Percentiles rank a stretch among this genome's conserved stretches.
phyloP scores from a whole-genome alignment of 2,113 vertebrate genomes.

The Ceyx melanurus region DNA sequence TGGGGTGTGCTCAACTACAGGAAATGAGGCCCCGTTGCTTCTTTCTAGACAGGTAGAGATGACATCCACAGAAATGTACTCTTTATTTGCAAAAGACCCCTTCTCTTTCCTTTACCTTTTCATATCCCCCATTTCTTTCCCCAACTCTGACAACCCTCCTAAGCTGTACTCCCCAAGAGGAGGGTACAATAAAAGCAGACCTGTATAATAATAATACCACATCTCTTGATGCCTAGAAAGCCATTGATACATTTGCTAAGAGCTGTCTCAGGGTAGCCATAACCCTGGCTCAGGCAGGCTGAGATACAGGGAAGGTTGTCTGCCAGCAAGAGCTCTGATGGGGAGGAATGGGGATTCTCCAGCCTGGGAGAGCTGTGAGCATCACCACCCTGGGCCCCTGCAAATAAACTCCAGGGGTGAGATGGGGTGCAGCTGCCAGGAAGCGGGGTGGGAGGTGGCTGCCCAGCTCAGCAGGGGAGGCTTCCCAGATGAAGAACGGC shows the following conservation, averaged over 20 bases:
- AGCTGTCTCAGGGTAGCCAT: not conserved
- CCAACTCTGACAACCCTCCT: not conserved
- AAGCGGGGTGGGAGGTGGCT: accelerated
- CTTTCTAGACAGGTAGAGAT: not conserved
- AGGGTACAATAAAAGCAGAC: not conserved
- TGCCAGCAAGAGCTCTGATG: accelerated
- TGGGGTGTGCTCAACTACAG: not conserved
- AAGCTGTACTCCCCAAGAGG: not conserved
- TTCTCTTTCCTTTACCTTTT: not conserved
- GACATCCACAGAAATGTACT: not conserved
- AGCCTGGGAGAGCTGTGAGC: not conserved
- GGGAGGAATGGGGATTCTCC: not conserved
- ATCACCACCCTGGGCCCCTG: not conserved
- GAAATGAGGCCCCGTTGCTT: not conserved
- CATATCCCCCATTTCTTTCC: not conserved
- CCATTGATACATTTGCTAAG: not conserved
- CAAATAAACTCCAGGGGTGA: not conserved
- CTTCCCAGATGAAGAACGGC: not conserved
- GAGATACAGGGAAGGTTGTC: not conserved
- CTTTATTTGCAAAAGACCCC: not conserved
- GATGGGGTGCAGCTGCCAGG: not conserved
- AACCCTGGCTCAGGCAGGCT: not conserved
- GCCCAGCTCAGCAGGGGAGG: not conserved
- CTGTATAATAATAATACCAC: not conserved
- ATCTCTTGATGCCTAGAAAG: not conserved